phyloP scores from a whole-genome alignment of 2,797 vertebrate species.

The Muscicapa comitata region DNA sequence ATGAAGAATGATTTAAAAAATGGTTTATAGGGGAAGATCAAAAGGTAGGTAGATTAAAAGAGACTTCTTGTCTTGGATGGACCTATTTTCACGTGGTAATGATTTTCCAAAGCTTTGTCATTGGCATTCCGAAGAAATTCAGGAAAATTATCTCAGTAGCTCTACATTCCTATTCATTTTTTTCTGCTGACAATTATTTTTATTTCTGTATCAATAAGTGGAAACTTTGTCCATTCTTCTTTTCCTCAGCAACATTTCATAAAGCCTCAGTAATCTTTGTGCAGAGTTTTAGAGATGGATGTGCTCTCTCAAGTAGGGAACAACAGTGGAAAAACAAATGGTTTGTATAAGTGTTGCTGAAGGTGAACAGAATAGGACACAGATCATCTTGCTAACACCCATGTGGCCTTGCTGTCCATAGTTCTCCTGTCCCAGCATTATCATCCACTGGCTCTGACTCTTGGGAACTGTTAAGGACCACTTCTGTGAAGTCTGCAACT shows the following conservation, averaged over 20 bases:
- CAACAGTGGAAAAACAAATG: background rate
- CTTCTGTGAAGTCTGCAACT: background rate
- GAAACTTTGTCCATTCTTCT: background rate
- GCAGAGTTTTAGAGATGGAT: background rate
- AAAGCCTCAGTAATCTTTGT: background rate
- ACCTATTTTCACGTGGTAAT: background rate
- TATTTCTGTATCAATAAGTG: background rate
- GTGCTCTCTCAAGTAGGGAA: background rate
- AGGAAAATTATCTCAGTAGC: background rate
- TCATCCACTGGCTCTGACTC: background rate
- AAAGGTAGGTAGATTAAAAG: background rate
- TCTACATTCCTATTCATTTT: background rate
- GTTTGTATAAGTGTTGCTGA: background rate
- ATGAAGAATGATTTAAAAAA: background rate
- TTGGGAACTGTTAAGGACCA: background rate
- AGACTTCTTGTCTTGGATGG: background rate
- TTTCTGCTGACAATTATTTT: background rate
- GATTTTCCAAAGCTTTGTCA: background rate
- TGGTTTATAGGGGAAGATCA: background rate
- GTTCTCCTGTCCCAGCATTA: background rate
- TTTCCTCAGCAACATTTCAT: background rate
- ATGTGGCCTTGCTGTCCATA: rapidly evolving
- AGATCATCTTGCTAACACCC: background rate
- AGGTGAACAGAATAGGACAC: background rate
- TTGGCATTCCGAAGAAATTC: background rate